phyloP scores from a whole-genome alignment of 2,888 invertebrate genomes.

The Ectropis crepuscularia region DNA sequence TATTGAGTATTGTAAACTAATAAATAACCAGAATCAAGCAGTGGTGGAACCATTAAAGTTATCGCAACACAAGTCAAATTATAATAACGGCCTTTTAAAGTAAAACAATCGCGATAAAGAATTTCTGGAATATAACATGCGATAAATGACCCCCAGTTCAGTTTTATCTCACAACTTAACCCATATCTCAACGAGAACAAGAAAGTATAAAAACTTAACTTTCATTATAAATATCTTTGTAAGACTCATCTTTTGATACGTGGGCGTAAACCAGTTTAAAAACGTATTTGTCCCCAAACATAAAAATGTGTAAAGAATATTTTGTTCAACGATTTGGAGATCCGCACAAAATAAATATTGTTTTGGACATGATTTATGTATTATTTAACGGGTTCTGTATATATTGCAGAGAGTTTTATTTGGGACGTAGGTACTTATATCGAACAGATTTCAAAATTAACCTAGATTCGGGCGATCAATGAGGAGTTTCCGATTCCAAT shows the following conservation, averaged over 20 bases:
- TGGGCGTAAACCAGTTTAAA: constrained; percentile 68
- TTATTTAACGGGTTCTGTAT: constrained; percentile 67
- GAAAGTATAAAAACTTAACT: constrained; percentile 12
- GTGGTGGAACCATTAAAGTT: constrained; percentile 9
- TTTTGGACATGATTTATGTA: constrained; percentile 69
- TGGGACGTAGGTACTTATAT: constrained; percentile 43
- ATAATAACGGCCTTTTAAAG: constrained; percentile 12
- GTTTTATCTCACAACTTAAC: constrained; percentile 15
- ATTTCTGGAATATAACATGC: constrained; percentile 18
- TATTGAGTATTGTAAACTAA: not conserved
- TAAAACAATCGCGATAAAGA: constrained; percentile 24
- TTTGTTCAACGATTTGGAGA: constrained; percentile 63
- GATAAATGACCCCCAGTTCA: constrained; percentile 25
- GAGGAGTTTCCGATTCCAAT: constrained; percentile 24
- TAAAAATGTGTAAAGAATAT: constrained; percentile 45
- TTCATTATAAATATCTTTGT: constrained; percentile 56
- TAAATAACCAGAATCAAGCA: constrained; percentile 18
- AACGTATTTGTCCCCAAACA: constrained; percentile 45
- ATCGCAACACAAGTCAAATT: constrained; percentile 18
- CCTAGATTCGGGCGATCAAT: constrained; percentile 22
- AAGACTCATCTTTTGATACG: constrained; percentile 44
- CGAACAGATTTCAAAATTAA: constrained; percentile 25
- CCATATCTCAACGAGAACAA: constrained; percentile 13
- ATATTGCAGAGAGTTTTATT: constrained; percentile 49
- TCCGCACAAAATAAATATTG: constrained; percentile 68